Evolutionary conservation across 2,797 vertebrate genomes (phyloP), one percentile per base, ranked within the genome.

Genomic region (Bovichtus variegatus): DNA sequence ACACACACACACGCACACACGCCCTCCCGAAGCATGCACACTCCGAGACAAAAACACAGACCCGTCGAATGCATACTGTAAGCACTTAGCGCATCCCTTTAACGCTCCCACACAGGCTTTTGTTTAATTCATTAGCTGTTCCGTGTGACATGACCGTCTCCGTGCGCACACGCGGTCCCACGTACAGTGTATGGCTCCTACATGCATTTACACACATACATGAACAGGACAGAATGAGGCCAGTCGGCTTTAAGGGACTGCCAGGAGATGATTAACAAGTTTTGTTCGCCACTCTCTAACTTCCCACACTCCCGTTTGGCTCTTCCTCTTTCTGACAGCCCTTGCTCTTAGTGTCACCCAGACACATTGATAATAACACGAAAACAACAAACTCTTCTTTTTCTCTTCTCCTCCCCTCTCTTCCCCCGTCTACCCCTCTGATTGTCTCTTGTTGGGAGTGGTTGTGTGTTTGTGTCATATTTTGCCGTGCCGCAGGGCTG

Each of bases 221-320:
- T 0, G 3, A 50, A 72, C 11, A 61, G 25, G 74, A 90, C 86
- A 89, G 84, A 93, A 91, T 89, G 83, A 81, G 87, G 84, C 65
- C 87, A 88, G 51, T 46, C 54, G 16, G 40, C 59, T 75, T 55
- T 67, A 38, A 77, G 86, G 50, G 50, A 74, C 69, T 73, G 72
- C 51, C 53, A 81, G 82, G 36, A 76, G 63, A 84, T 76, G 69
- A 82, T 82, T 75, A 82, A 81, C 76, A 84, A 54, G 70, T 85
- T 81, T 74, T 84, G 54, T 64, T 82, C 11, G 1, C 63, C 61
- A 65, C 53, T 69, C 34, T 68, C 49, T 10, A 21, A n/a, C n/a
- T 34, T 34, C 34, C 8, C 31, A 34, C 46, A 65, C 43, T 54
- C 23, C 41, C 23, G 54, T 41, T 76, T 69, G 62, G 21, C 13